Base-by-base conservation (phyloP, 2,113 vertebrate species). In the Takifugu bimaculatus region DNA sequence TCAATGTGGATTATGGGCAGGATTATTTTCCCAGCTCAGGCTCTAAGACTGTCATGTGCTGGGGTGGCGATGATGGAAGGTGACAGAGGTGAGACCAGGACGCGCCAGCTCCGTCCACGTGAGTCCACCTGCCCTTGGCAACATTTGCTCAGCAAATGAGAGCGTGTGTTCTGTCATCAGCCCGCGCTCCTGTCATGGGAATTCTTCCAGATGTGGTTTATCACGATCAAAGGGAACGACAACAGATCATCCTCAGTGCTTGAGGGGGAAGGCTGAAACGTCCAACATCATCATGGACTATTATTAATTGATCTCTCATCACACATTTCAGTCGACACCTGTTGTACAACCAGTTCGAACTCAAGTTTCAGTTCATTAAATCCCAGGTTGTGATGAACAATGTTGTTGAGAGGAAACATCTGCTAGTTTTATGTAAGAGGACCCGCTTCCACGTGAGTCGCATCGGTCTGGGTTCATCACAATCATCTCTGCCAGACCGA, bases 181-280 rank as follows among this genome's bases (percentile, higher is more conserved):
- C 57, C 47, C 4, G 11, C 55, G 52, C 64, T 71, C 54, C 14
- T 57, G 60, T 61, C 62, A 52, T 49, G 72, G 78, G 79, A 75
- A 75, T 77, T 54, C 25, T 72, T 67, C 75, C 77, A 74, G 81
- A 76, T 82, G 75, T 69, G 60, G 52, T 66, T 54, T 58, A 42
- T 78, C 73, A 55, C 9, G 58, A 83, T 85, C 77, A 85, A 85
- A 83, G 78, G 39, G 28, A 35, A 65, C 13, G 53, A n/a, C n/a
- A 57, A 20, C 20, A 54, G 72, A 68, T 53, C 65, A 75, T 75
- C n/a, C 57, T 5, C 29, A 26, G 44, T 9, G 71, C 20, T 20
- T 20, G 20, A 20, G 20, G 20, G 20, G 20, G 20, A 20, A 20
- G 20, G 20, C 20, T 20, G 20, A 20, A 20, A 20, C 20, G 20